phyloP scores from a whole-genome alignment of 2,888 invertebrate species.

The Nematopogon swammerdamellus region DNA sequence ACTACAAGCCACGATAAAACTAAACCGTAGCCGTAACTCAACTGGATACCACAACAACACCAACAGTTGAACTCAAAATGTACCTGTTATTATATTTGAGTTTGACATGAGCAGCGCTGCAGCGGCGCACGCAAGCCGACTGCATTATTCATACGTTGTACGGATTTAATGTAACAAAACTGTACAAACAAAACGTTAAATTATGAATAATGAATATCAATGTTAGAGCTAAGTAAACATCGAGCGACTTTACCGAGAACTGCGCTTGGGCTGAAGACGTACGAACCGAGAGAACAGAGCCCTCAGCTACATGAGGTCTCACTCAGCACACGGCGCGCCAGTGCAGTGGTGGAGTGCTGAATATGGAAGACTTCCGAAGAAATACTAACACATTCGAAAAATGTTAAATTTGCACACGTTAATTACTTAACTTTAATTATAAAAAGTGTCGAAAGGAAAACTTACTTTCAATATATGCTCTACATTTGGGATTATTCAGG shows the following conservation, averaged over 20 bases:
- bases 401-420: too few relatives aligned
- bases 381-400: too few relatives aligned
- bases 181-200: conserved; percentile 11
- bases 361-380: too few relatives aligned
- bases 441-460: too few relatives aligned
- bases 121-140: background rate
- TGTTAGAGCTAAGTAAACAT: conserved; percentile 5
- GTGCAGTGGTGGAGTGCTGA: too few relatives aligned
- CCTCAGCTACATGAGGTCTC: too few relatives aligned
- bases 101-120: background rate
- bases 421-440: too few relatives aligned
- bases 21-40: background rate
- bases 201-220: conserved; percentile 14
- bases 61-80: background rate
- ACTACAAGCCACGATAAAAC: background rate
- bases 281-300: too few relatives aligned
- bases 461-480: too few relatives aligned
- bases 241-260: conserved; percentile 1
- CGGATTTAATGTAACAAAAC: background rate
- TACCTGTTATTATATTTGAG: background rate
- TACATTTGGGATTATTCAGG: too few relatives aligned
- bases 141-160: background rate
- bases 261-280: too few relatives aligned
- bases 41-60: background rate
- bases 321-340: too few relatives aligned